Percentiles rank a stretch among this genome's conserved stretches.
phyloP scores from a whole-genome alignment of 37 sponge, comb jelly and placozoan species.

The Haliclona indistincta region DNA sequence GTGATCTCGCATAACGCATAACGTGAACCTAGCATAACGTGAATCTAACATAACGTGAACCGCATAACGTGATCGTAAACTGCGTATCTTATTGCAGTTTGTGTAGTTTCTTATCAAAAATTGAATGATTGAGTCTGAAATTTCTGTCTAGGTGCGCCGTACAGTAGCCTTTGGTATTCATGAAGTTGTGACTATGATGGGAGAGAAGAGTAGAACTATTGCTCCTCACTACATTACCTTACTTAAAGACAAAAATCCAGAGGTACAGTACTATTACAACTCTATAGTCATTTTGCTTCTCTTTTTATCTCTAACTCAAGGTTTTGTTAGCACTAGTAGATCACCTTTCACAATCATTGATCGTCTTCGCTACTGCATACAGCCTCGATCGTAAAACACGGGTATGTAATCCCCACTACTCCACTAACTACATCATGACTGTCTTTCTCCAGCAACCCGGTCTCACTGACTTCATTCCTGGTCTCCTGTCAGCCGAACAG shows the following conservation, averaged over 20 bases:
- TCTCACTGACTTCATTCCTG: constrained; percentile 60
- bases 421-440: background rate
- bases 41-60: too few relatives aligned
- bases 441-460: constrained; percentile 57
- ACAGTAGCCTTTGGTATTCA: constrained; percentile 56
- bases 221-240: constrained; percentile 27
- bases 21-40: too few relatives aligned
- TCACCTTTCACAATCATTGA: constrained; percentile 17
- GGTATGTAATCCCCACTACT: constrained; percentile 11
- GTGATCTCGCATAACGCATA: too few relatives aligned
- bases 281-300: background rate
- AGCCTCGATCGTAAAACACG: constrained; percentile 37
- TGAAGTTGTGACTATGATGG: constrained; percentile 51
- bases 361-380: constrained; percentile 21
- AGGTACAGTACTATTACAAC: constrained; percentile 30
- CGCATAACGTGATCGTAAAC: too few relatives aligned
- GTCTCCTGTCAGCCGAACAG: constrained; percentile 41
- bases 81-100: too few relatives aligned
- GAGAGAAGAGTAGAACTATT: constrained; percentile 7
- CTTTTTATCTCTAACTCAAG: constrained; percentile 7
- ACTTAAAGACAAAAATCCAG: constrained; percentile 34
- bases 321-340: constrained; percentile 14
- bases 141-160: background rate
- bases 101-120: too few relatives aligned
- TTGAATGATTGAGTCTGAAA: too few relatives aligned